phyloP scores from a whole-genome alignment of 1,140 invertebrate genomes.

The Panagrolaimus sp. region DNA sequence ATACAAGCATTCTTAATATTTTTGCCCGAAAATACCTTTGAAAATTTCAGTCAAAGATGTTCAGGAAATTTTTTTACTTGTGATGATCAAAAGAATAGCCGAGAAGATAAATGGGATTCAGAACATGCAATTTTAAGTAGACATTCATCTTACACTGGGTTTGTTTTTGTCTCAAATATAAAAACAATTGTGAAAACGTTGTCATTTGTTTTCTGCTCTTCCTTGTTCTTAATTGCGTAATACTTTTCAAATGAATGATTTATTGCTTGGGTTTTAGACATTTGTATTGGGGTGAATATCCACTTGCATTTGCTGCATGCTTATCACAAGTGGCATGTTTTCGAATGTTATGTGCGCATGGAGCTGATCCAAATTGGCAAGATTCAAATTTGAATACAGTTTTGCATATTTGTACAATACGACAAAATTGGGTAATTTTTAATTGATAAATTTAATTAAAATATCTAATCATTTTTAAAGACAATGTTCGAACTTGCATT shows the following conservation, averaged over 20 bases:
- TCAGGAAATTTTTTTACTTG: slow-evolving; percentile 92
- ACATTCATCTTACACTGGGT: slow-evolving; percentile 87
- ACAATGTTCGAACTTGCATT: slow-evolving; percentile 87
- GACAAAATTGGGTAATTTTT: slow-evolving; percentile 76
- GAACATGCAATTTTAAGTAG: slow-evolving; percentile 79
- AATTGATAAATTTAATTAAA: background rate
- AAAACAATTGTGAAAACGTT: background rate
- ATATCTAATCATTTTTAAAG: slow-evolving; percentile 65
- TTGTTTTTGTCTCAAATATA: slow-evolving; percentile 32
- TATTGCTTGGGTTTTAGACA: slow-evolving; percentile 66
- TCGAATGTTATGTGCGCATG: slow-evolving; percentile 80
- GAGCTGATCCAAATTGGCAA: slow-evolving; percentile 84
- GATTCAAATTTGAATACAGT: slow-evolving; percentile 96
- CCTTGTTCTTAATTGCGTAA: slow-evolving; percentile 5
- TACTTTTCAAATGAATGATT: slow-evolving; percentile 14
- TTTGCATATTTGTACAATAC: slow-evolving; percentile 90
- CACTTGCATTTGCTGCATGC: slow-evolving; percentile 87
- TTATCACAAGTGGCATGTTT: slow-evolving; percentile 94
- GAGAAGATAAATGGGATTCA: slow-evolving; percentile 77
- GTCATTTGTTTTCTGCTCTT: background rate
- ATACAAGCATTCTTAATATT: no score
- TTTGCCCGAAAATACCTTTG: no score
- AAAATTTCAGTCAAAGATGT: slow-evolving; percentile 68
- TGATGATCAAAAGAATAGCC: slow-evolving; percentile 86
- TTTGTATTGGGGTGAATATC: slow-evolving; percentile 97